These are phyloP conservation scores for Nannospalax galili DNA, from an alignment of 2,113 vertebrate genomes.

Conservation along the genomic window DNA sequence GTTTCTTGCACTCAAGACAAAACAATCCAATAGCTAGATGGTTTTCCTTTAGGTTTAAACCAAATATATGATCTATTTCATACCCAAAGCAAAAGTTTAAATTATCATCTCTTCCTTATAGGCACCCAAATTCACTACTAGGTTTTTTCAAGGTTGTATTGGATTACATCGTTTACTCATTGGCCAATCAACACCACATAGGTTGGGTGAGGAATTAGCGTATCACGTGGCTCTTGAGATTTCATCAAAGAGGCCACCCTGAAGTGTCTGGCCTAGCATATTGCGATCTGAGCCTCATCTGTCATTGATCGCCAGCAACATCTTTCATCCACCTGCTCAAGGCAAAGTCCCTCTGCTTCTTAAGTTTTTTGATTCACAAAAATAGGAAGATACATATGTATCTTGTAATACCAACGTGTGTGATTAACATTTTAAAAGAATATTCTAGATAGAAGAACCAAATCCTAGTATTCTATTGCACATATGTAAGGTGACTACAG, in stretches of 20 bases:
- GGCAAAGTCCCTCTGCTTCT: not conserved
- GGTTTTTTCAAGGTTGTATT: conserved; percentile 74
- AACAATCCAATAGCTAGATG: not conserved
- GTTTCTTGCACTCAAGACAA: conserved; percentile 12
- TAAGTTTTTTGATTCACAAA: not conserved
- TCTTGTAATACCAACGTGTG: not conserved
- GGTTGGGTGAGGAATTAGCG: conserved; percentile 67
- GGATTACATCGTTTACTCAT: conserved; percentile 77
- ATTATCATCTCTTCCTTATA: not conserved
- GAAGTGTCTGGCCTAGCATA: conserved; percentile 70
- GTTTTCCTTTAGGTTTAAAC: not conserved
- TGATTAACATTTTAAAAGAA: not conserved
- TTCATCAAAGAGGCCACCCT: conserved; percentile 83
- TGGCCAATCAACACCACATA: conserved; percentile 75
- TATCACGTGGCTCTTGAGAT: conserved; percentile 42
- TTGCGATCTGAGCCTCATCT: conserved; percentile 74
- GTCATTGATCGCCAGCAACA: conserved; percentile 66
- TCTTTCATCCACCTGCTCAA: not conserved
- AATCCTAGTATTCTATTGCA: not conserved
- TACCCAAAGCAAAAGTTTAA: not conserved
- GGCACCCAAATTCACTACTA: conserved; percentile 24
- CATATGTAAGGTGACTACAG: not conserved
- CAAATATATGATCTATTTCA: not conserved
- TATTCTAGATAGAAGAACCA: not conserved
- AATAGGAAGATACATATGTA: not conserved